These are phyloP conservation scores for Gryllus longicercus DNA, from an alignment of 2,888 invertebrate species.

Conservation along the genomic window DNA sequence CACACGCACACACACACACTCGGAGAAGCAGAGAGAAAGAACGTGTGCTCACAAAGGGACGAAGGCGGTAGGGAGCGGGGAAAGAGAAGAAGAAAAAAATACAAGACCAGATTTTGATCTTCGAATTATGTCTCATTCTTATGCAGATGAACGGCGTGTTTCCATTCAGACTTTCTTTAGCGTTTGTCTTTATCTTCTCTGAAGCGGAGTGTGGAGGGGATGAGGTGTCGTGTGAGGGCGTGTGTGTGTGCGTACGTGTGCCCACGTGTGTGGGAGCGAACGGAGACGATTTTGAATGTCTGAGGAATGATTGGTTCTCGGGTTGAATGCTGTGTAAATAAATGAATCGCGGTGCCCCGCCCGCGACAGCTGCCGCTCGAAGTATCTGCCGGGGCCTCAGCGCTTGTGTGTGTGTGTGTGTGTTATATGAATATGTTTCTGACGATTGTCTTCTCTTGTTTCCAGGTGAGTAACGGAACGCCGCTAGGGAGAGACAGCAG, in stretches of 20 bases:
- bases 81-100: neutral
- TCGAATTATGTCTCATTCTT: constrained; percentile 1
- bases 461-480: constrained; percentile 9
- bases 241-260: neutral
- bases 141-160: neutral
- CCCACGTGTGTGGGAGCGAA: neutral
- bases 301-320: neutral
- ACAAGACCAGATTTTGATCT: neutral
- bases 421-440: neutral
- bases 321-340: neutral
- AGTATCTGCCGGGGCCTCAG: neutral
- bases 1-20: no score
- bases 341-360: neutral
- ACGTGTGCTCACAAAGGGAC: no score
- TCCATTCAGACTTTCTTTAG: constrained; percentile 3
- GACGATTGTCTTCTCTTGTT: constrained; percentile 4
- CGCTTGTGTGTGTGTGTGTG: neutral
- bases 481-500: neutral
- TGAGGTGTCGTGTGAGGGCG: neutral
- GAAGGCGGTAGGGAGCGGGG: neutral
- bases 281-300: neutral
- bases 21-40: no score
- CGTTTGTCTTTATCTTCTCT: neutral
- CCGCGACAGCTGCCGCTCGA: neutral
- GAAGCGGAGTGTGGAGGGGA: neutral